Base-by-base conservation (phyloP, 2,113 vertebrate genomes). In the Quiscalus mexicanus region DNA sequence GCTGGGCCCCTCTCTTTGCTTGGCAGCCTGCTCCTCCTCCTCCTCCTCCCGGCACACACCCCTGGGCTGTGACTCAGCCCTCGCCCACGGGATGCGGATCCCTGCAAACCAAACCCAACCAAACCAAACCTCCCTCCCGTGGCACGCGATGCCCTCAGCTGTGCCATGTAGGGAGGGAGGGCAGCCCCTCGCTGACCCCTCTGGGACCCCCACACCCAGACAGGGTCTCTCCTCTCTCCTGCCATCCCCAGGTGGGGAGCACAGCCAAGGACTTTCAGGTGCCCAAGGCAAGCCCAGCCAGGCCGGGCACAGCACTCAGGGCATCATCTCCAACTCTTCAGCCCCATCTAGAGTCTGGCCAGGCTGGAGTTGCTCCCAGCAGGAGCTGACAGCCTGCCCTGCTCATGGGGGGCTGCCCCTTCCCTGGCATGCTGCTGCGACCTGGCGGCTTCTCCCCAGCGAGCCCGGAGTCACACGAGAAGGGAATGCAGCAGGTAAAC, bases 311-410 rank as follows among this genome's bases (percentile, higher is more conserved):
- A 11, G 73, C 39, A 6, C 73, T 33, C 74, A 7, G 74, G 89
- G 53, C 27, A 41, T 23, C 31, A 68, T 91, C 78, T 71, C 70
- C 90, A 76, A 90, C 92, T 73, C 95, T 90, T 56, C 85, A 96
- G 96, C 96, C 92, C 95, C 95, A 96, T 27, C 95, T 96, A 97
- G 92, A 96, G 96, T 58, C 84, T n/a, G 62, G 44, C 65, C 69
- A 11, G 83, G 80, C 86, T 62, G 42, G 30, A 85, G n/a, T 37
- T 0, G 14, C 58, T 68, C 58, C 75, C 31, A 5, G 22, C n/a
- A 22, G 52, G 16, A 78, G 23, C 76, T 28, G 71, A 23, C 83
- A 69, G 28, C 55, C 55, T 42, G 68, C 33, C 63, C 1, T 0
- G 62, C 49, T 75, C 79, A 1, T 4, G 15, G 24, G 27, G 49